Base-by-base conservation (phyloP, 2,797 vertebrate species). In the Coluber constrictor region DNA sequence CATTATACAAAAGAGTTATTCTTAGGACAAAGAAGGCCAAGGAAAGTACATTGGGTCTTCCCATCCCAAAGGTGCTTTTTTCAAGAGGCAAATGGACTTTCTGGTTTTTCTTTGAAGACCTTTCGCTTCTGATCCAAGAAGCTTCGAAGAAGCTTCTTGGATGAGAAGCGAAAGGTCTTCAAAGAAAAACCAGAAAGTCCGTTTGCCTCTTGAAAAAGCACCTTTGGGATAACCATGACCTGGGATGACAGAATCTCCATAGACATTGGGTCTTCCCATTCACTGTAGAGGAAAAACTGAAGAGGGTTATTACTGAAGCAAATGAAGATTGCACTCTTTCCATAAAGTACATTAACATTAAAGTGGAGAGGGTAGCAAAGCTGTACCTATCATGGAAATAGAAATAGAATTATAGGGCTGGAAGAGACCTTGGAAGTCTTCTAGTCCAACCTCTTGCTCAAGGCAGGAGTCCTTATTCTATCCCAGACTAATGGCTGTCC, bases 1-100 rank as follows among this genome's bases (percentile, higher is more conserved):
- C 88, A 0, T 0, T 18, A 16, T 29, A n/a, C 4, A 54, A 61
- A 89, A 16, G 91, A 5, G 4, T 91, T 83, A 10, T 0, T 43
- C 87, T 59, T 57, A 92, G 93, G 93, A 90, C 66, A 43, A 95
- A 92, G 93, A 93, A 93, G 95, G 92, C 92, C 93, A 20, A 57
- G 90, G 83, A 94, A 96, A 96, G 94, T 96, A 70, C 8, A 89
- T 16, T 43, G 15, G 16, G 7, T 57, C 56, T 74, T 93, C 25
- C 57, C 7, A 87, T 70, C 61, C 25, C 61, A 29, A n/a, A 13
- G 61, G 11, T n/a, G 27, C 29, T 66, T 66, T 66, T 63, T 29
- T 63, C 27, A 66, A n/a, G 29, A 66, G 29, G 12, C 61, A 66
- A 60, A 2, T 25, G 59, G 59, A 60, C 59, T 60, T 60, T 60